Conservation (phyloP, 2,888 invertebrate species). For the Calliphora vomitoria region DNA sequence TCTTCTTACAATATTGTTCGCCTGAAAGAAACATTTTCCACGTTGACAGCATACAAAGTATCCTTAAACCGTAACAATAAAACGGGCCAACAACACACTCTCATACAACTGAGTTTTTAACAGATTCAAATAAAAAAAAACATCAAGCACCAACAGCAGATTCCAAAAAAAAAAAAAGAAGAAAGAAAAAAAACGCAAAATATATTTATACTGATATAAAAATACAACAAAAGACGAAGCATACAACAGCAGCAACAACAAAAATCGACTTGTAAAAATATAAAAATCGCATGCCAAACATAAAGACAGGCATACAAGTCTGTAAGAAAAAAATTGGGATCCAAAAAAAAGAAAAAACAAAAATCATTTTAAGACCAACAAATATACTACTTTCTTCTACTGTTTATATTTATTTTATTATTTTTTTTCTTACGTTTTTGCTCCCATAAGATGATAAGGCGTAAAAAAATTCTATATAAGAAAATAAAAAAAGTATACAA, state of each 20-base stretch:
- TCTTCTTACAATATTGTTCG: slow-evolving; percentile 71
- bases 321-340: slow-evolving; percentile 10
- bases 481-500: slow-evolving; percentile 64
- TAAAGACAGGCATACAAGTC: slow-evolving; percentile 58
- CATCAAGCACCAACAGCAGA: slow-evolving; percentile 27
- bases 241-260: slow-evolving; percentile 32
- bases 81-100: slow-evolving; percentile 77
- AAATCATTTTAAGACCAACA: slow-evolving; percentile 54
- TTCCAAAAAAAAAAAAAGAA: slow-evolving; percentile 53
- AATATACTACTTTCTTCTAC: slow-evolving; percentile 12
- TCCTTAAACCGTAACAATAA: slow-evolving; percentile 84
- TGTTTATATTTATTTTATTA: background rate
- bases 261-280: slow-evolving; percentile 64
- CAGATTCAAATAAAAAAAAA: slow-evolving; percentile 46
- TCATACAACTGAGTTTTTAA: slow-evolving; percentile 72
- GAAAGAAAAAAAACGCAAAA: slow-evolving; percentile 66
- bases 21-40: slow-evolving; percentile 76
- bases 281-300: slow-evolving; percentile 67
- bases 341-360: slow-evolving; percentile 18
- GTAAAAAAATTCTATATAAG: slow-evolving; percentile 53
- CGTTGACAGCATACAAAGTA: slow-evolving; percentile 84
- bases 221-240: slow-evolving; percentile 73
- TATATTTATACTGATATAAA: slow-evolving; percentile 55
- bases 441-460: slow-evolving; percentile 59
- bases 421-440: slow-evolving; percentile 15